Evolutionary conservation across 2,797 vertebrate species (phyloP).

Genomic region (Telmatherina bonti): DNA sequence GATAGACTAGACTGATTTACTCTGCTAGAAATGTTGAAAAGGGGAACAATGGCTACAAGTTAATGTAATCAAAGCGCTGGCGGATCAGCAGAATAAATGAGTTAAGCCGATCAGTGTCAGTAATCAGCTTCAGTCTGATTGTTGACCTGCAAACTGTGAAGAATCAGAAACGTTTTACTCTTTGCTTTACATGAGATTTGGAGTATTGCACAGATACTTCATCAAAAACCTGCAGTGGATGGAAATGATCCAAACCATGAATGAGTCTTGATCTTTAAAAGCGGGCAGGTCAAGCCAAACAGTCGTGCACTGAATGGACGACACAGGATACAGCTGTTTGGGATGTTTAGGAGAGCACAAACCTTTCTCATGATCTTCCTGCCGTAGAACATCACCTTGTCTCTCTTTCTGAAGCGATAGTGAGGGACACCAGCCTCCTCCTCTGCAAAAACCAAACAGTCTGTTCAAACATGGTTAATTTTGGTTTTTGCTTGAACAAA

Average conservation of each 20-base stretch:
- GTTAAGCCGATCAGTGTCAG: neutral
- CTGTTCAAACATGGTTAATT: too few species aligned
- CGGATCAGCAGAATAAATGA: neutral
- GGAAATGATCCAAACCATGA: too few species aligned
- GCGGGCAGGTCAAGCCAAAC: too few species aligned
- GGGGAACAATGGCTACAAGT: neutral
- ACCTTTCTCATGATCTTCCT: constrained; percentile 97
- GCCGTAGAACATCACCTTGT: constrained; percentile 95
- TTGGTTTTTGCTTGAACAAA: too few species aligned
- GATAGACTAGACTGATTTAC: neutral
- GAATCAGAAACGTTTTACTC: neutral
- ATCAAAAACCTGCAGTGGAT: neutral
- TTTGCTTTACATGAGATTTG: neutral
- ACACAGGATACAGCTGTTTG: neutral
- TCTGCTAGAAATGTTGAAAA: neutral
- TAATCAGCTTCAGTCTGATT: neutral
- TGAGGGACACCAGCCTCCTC: constrained; percentile 83
- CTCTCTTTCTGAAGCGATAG: constrained; percentile 93
- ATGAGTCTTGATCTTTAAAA: neutral
- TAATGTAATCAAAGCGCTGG: neutral
- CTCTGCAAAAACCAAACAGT: constrained; percentile 72
- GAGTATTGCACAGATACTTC: neutral
- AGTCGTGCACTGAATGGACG: too few species aligned
- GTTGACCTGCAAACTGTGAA: neutral
- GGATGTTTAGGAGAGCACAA: constrained; percentile 18